Conservation (phyloP, 2,888 invertebrate genomes). For the Platycnemis pennipes region DNA sequence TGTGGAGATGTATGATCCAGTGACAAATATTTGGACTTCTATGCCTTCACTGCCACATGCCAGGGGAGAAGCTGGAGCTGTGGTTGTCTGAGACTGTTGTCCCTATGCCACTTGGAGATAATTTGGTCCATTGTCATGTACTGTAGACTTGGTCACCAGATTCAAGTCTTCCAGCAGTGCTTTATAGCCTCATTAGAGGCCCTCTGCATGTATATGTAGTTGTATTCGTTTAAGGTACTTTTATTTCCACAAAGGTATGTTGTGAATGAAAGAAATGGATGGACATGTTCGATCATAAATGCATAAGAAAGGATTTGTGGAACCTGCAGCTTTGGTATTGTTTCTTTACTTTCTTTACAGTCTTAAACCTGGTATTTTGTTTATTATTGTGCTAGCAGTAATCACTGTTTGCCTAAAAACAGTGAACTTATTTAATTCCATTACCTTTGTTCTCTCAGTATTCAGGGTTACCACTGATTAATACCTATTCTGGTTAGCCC, state of each 20-base stretch:
- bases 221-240: not conserved
- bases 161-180: conserved; percentile 3
- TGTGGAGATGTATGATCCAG: conserved; percentile 92
- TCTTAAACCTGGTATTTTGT: not conserved
- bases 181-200: not conserved
- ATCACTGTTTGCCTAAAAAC: not conserved
- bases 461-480: no score
- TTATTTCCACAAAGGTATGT: not conserved
- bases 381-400: not conserved
- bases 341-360: not conserved
- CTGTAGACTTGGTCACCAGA: not conserved
- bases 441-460: not conserved
- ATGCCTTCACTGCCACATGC: conserved; percentile 91
- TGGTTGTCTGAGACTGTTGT: conserved; percentile 82
- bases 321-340: not conserved
- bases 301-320: not conserved
- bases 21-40: conserved; percentile 88
- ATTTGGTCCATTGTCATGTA: not conserved
- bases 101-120: not conserved
- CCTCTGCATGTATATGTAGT: not conserved
- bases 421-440: not conserved
- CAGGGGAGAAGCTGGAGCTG: conserved; percentile 93
- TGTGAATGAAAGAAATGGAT: not conserved
- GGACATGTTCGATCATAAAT: not conserved
- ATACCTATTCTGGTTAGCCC: no score